These are phyloP conservation scores for Pogona vitticeps DNA, from an alignment of 2,113 vertebrate genomes.

Conservation along the genomic window DNA sequence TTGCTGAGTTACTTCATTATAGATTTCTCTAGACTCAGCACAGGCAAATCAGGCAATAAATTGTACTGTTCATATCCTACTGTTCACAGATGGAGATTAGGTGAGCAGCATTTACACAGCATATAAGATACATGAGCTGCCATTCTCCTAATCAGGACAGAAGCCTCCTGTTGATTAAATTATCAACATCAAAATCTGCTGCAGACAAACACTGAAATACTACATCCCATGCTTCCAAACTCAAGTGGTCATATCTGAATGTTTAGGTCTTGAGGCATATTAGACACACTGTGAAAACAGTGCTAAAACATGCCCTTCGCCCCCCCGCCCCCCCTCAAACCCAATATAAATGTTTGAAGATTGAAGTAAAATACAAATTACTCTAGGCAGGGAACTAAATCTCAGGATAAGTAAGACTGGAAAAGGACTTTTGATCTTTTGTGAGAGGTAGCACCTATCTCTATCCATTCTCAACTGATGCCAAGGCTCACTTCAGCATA, in stretches of 20 bases:
- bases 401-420: too few relatives aligned
- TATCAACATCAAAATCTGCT: slow-evolving; percentile 31
- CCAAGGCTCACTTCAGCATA: too few relatives aligned
- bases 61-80: slow-evolving; percentile 36
- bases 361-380: too few relatives aligned
- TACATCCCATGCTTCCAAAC: slow-evolving; percentile 8
- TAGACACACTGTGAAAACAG: background rate
- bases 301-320: background rate
- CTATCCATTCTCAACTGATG: too few relatives aligned
- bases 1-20: slow-evolving; percentile 47
- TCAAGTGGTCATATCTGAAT: background rate
- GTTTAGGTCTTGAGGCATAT: background rate
- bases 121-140: slow-evolving; percentile 62
- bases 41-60: slow-evolving; percentile 42
- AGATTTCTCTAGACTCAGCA: slow-evolving; percentile 47
- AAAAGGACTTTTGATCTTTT: too few relatives aligned
- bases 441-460: too few relatives aligned
- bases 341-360: too few relatives aligned
- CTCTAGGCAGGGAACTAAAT: too few relatives aligned
- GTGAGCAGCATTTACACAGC: slow-evolving; percentile 44
- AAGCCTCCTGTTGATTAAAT: slow-evolving; percentile 54
- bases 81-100: slow-evolving; percentile 25
- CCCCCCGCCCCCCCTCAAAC: too few relatives aligned
- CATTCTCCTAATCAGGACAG: slow-evolving; percentile 29
- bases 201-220: slow-evolving; percentile 35